Conservation (phyloP, 2,113 vertebrate genomes). For the Fregata magnificens region DNA sequence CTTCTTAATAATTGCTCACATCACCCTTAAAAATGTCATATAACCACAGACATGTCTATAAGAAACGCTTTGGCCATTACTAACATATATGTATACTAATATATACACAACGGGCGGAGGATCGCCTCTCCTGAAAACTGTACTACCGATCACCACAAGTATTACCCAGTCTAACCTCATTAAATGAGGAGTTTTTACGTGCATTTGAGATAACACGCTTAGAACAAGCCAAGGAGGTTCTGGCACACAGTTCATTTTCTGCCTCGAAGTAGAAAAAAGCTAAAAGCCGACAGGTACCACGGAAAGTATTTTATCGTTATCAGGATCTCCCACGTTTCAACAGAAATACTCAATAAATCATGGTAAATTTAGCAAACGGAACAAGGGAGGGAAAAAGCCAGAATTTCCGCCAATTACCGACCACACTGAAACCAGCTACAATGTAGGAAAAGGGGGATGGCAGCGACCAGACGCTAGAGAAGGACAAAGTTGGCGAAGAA, state of each 20-base stretch:
- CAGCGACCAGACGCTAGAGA: background rate
- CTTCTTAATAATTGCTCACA: background rate
- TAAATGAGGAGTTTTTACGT: background rate
- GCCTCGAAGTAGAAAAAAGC: background rate
- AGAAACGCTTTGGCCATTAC: background rate
- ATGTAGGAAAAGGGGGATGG: background rate
- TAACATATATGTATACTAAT: rapidly evolving
- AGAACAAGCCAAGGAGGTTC: background rate
- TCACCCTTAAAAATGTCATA: background rate
- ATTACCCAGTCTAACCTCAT: background rate
- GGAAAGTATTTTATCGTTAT: background rate
- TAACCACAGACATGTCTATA: background rate
- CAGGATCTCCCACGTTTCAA: background rate
- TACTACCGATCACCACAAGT: background rate
- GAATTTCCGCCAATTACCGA: background rate
- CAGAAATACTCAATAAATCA: background rate
- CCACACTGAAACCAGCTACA: background rate
- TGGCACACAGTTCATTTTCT: background rate
- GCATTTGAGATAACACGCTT: rapidly evolving
- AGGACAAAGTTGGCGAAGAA: background rate
- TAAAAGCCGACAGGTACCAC: background rate
- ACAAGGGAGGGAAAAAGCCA: background rate
- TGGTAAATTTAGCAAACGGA: background rate
- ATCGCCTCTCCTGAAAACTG: background rate
- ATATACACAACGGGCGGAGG: rapidly evolving